Conservation (phyloP, 2,888 invertebrate species). For the Helobdella robusta region DNA sequence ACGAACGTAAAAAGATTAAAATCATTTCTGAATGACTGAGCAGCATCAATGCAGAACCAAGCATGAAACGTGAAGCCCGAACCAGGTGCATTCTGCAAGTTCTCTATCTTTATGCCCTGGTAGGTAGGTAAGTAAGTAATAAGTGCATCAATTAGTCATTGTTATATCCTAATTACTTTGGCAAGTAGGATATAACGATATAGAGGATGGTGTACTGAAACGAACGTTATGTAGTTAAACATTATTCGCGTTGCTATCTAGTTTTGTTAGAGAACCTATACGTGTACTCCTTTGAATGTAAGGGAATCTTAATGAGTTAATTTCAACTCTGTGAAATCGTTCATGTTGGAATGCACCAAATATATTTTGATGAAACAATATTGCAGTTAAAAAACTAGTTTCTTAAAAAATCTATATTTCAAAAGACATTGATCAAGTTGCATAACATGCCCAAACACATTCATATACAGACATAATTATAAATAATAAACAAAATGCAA, state of each 20-base stretch:
- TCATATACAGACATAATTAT: neutral
- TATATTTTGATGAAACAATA: neutral
- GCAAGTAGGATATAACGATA: no score
- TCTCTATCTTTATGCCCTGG: slow-evolving; percentile 54
- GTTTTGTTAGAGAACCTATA: no score
- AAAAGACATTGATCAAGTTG: neutral
- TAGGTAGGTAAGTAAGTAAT: slow-evolving; percentile 15
- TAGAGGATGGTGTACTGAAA: no score
- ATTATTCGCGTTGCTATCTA: no score
- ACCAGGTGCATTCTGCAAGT: slow-evolving; percentile 56
- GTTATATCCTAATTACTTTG: no score
- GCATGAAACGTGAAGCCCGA: slow-evolving; percentile 57
- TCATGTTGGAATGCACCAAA: no score
- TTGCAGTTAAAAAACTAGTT: neutral
- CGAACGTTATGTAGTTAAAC: no score
- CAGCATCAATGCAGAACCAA: slow-evolving; percentile 54
- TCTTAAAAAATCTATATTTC: neutral
- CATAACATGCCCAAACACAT: no score
- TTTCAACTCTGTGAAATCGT: no score
- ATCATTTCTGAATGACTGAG: slow-evolving; percentile 32
- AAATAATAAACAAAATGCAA: neutral
- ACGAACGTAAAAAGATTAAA: slow-evolving; percentile 13
- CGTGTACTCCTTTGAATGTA: no score
- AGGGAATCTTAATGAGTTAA: no score
- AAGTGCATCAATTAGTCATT: no score